Evolutionary conservation across 2,113 vertebrate genomes (phyloP).

Genomic region (Rhinolophus sinicus): DNA sequence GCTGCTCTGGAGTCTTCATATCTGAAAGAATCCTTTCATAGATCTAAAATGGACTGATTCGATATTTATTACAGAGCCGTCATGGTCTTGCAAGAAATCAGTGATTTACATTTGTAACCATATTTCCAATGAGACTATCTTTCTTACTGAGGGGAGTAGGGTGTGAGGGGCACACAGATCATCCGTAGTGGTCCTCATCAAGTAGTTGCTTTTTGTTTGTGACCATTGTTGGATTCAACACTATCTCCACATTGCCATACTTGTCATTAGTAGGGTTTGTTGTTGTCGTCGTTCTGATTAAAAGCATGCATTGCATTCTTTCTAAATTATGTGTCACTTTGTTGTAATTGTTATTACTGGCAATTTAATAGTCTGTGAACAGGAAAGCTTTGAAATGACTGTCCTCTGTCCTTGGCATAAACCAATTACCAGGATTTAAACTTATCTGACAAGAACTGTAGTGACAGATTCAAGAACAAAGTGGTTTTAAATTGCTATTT

Average conservation of each 20-base stretch:
- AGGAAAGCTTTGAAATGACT: slow-evolving; percentile 77
- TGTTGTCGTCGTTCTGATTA: slow-evolving; percentile 68
- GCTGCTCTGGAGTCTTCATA: slow-evolving; percentile 65
- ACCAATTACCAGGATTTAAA: slow-evolving; percentile 73
- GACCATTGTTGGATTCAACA: slow-evolving; percentile 27
- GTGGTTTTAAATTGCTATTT: slow-evolving; percentile 58
- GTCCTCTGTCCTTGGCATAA: slow-evolving; percentile 74
- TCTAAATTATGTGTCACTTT: slow-evolving; percentile 74
- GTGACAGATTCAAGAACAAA: slow-evolving; percentile 72
- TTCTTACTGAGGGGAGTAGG: slow-evolving; percentile 51
- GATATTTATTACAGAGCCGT: slow-evolving; percentile 67
- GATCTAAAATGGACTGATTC: slow-evolving; percentile 54
- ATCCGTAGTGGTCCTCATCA: slow-evolving; percentile 33
- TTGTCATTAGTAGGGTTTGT: not conserved
- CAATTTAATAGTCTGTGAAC: slow-evolving; percentile 70
- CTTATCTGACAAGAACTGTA: slow-evolving; percentile 56
- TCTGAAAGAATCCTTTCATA: slow-evolving; percentile 75
- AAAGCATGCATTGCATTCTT: slow-evolving; percentile 48
- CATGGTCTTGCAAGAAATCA: slow-evolving; percentile 66
- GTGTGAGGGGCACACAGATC: not conserved
- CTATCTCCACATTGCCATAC: not conserved
- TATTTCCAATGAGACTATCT: slow-evolving; percentile 65
- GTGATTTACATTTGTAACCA: not conserved
- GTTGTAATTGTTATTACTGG: slow-evolving; percentile 71
- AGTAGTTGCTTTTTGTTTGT: slow-evolving; percentile 58